Evolutionary conservation across 2,888 invertebrate genomes (phyloP).

Genomic region (Cyclophora punctaria): DNA sequence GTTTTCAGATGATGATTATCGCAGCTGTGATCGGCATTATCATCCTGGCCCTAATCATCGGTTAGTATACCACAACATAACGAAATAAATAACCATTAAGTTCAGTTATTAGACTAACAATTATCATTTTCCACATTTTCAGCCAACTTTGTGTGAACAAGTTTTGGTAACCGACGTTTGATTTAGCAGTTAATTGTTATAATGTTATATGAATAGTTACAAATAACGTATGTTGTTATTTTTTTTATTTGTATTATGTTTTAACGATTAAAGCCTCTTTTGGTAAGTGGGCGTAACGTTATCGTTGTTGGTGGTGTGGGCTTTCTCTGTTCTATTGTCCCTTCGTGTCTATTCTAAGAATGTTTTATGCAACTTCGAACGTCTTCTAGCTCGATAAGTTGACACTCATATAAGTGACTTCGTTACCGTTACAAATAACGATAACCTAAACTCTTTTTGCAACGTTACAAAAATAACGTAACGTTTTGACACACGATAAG

Average conservation of each 20-base stretch:
- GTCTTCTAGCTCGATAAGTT: slow-evolving; percentile 34
- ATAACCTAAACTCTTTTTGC: too few species aligned
- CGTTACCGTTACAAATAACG: too few species aligned
- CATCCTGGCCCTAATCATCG: slow-evolving; percentile 90
- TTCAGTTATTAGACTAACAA: slow-evolving; percentile 52
- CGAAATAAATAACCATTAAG: slow-evolving; percentile 9
- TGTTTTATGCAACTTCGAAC: slow-evolving; percentile 36
- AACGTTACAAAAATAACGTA: too few species aligned
- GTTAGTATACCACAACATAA: slow-evolving; percentile 74
- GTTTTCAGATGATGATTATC: slow-evolving; percentile 90
- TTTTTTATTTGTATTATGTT: slow-evolving; percentile 45
- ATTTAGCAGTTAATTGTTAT: slow-evolving; percentile 63
- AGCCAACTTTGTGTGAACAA: slow-evolving; percentile 74
- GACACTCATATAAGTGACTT: slow-evolving; percentile 33
- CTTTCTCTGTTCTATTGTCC: slow-evolving; percentile 60
- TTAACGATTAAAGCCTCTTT: slow-evolving; percentile 47
- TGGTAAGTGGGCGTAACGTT: slow-evolving; percentile 61
- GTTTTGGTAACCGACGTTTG: slow-evolving; percentile 65
- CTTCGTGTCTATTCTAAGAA: slow-evolving; percentile 35
- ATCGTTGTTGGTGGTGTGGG: slow-evolving; percentile 57
- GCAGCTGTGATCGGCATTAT: slow-evolving; percentile 89
- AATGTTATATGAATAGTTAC: slow-evolving; percentile 33
- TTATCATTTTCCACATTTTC: slow-evolving; percentile 65
- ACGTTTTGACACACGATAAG: too few species aligned
- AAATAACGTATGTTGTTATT: slow-evolving; percentile 53